Evolutionary conservation across 2,113 vertebrate genomes (phyloP).

Genomic region (Nycticorax nycticorax): DNA sequence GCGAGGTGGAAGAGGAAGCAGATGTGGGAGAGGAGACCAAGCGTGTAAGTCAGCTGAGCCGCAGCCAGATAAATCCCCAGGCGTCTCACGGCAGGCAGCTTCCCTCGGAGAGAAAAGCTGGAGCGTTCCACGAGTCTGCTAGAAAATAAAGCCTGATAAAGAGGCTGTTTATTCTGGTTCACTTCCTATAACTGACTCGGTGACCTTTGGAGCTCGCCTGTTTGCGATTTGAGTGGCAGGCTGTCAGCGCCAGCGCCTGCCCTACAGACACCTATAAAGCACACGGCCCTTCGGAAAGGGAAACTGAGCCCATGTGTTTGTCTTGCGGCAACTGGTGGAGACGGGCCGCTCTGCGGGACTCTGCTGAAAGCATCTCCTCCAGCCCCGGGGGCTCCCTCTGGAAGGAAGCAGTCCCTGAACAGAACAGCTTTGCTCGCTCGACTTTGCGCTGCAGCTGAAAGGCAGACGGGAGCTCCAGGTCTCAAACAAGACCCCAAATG

Average conservation of each 20-base stretch:
- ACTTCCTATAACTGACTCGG: not conserved
- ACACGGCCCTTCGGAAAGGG: not conserved
- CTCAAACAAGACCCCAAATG: not conserved
- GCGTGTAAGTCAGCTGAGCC: not conserved
- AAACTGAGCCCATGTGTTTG: not conserved
- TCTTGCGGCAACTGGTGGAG: not conserved
- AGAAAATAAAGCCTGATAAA: slow-evolving; percentile 27
- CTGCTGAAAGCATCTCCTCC: not conserved
- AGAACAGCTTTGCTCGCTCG: not conserved
- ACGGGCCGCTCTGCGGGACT: not conserved
- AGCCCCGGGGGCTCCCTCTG: rapidly evolving
- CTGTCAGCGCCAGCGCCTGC: not conserved
- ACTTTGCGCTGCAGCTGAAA: not conserved
- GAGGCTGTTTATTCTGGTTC: slow-evolving; percentile 51
- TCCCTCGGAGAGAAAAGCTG: not conserved
- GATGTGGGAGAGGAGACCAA: slow-evolving; percentile 32
- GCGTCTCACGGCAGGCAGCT: not conserved
- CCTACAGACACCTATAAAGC: not conserved
- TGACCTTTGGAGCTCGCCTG: not conserved
- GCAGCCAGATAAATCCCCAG: slow-evolving; percentile 10
- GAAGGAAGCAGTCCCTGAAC: not conserved
- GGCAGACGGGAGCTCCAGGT: not conserved
- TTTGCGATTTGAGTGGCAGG: not conserved
- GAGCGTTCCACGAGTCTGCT: not conserved
- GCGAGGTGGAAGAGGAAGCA: slow-evolving; percentile 10